Percentiles rank a stretch among this genome's conserved stretches.
Evolutionary conservation across 2,888 invertebrate species (phyloP).

Genomic region (Ernsta delagoae): DNA sequence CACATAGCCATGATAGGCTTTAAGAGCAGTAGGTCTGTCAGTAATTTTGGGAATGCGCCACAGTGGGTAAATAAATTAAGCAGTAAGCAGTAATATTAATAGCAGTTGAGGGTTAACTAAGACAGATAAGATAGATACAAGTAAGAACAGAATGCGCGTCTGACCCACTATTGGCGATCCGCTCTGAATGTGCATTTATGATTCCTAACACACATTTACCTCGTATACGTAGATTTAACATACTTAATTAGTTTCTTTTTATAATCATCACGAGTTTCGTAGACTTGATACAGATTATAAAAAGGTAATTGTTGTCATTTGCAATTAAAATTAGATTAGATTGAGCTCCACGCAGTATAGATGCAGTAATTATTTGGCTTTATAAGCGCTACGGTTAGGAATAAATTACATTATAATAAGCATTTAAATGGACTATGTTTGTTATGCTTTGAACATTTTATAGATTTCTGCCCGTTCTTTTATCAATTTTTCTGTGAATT

Average conservation of each 20-base stretch:
- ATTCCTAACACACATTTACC: constrained; percentile 23
- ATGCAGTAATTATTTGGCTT: not conserved
- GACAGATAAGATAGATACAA: not conserved
- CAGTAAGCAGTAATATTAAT: no score
- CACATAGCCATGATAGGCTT: no score
- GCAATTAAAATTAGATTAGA: constrained; percentile 13
- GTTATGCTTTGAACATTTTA: not conserved
- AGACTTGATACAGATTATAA: not conserved
- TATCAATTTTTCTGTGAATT: no score
- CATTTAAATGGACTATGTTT: not conserved
- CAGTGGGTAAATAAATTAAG: no score
- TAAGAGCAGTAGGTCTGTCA: no score
- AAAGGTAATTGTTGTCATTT: constrained; percentile 5
- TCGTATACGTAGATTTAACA: constrained; percentile 12
- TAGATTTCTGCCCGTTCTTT: no score
- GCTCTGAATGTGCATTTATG: constrained; percentile 54
- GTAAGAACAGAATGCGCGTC: constrained; percentile 26
- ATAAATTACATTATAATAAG: not conserved
- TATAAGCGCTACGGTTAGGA: not conserved
- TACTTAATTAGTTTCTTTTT: constrained; percentile 16
- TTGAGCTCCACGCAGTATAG: not conserved
- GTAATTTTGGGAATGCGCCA: no score
- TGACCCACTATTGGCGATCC: constrained; percentile 51
- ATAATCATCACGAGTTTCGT: constrained; percentile 2
- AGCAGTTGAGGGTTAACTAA: constrained; percentile 3